Base-by-base conservation (phyloP, 2,797 vertebrate species). In the Eulemur albifrons region DNA sequence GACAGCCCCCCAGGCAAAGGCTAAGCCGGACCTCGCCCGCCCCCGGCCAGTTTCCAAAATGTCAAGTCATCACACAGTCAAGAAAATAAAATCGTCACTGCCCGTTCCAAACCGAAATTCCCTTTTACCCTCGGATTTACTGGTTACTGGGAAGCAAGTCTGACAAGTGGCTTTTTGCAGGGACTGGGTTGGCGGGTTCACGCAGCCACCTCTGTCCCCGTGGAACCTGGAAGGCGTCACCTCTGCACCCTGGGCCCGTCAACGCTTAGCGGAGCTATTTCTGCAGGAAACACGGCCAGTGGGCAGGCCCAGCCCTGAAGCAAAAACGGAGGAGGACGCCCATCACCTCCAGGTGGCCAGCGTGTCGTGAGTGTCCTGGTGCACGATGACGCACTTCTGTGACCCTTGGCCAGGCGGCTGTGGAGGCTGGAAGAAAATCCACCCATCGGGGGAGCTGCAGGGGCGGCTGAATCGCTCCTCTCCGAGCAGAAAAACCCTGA, bases 361-460 rank as follows among this genome's bases (percentile, higher is more conserved):
- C 93, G 97, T 94, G 96, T 96, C 88, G 90, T 94, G 97, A 97
- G 98, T 97, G 96, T 97, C 97, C 98, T 97, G 97, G 98, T 97
- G 95, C 97, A 96, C 97, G 95, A 97, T 84, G 82, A 97, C 96
- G 88, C 98, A 88, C 98, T 98, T 98, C 98, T 98, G 98, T 97
- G 97, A 98, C 96, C 96, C 97, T 98, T 98, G 98, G 98, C 98
- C 97, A 97, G 96, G 95, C 97, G 84, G 35, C 92, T 13, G 57
- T 6, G 38, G 94, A 97, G 96, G 72, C 97, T 93, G 96, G 67
- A 88, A 94, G 97, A 27, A 97, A 94, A 97, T 1, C 93, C 80
- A 40, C 96, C 96, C 0, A 0, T 77, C 13, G 27, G 61, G 70
- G 93, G 52, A 95, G 88, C 83, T 21, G 96, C 87, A 43, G 18